Evolutionary conservation across 2,888 invertebrate species (phyloP).

Genomic region (Biston betularia): DNA sequence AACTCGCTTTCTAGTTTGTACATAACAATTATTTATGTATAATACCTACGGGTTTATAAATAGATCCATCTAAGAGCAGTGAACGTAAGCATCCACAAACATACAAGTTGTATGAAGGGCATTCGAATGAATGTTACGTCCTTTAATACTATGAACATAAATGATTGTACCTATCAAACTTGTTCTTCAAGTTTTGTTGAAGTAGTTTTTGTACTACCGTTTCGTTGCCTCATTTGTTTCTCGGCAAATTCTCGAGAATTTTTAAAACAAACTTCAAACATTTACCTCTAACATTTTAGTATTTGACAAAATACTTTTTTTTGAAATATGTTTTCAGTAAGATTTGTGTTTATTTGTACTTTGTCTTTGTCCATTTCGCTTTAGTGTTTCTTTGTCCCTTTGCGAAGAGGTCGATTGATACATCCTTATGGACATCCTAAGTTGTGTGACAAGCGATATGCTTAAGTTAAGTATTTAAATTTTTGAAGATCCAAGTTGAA

Average conservation of each 20-base stretch:
- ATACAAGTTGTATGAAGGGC: slow-evolving; percentile 23
- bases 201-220: slow-evolving; percentile 13
- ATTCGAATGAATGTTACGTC: slow-evolving; percentile 24
- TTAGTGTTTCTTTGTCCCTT: no score
- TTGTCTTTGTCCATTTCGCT: no score
- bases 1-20: slow-evolving; percentile 26
- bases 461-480: slow-evolving; percentile 54
- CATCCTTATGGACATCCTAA: no score
- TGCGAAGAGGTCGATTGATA: no score
- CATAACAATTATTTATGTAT: slow-evolving; percentile 26
- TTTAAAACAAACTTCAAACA: neutral
- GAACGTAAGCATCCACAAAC: slow-evolving; percentile 27
- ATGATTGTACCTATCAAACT: slow-evolving; percentile 19
- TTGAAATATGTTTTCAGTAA: no score
- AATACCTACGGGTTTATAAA: slow-evolving; percentile 19
- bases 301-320: no score
- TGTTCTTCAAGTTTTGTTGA: slow-evolving; percentile 17
- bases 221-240: neutral
- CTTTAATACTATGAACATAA: slow-evolving; percentile 32
- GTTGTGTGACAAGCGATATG: neutral
- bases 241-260: neutral
- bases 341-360: no score
- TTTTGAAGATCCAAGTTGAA: slow-evolving; percentile 71
- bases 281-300: no score
- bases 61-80: slow-evolving; percentile 30